Conservation (phyloP, 1,140 invertebrate genomes). For the Lordiphosa clarofinis region DNA sequence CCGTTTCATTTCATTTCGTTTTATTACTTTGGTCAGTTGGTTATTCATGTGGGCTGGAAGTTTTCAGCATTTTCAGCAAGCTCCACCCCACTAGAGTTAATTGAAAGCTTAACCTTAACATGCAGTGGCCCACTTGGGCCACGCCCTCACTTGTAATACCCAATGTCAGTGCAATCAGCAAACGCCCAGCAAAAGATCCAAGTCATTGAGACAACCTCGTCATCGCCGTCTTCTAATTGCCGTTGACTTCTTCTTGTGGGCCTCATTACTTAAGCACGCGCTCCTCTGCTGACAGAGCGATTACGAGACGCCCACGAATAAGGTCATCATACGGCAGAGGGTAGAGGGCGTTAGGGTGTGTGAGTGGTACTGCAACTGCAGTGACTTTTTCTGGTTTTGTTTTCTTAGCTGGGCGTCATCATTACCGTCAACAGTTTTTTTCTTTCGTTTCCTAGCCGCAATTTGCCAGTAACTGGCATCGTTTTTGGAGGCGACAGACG, state of each 20-base stretch:
- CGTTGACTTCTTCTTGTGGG: slow-evolving; percentile 49
- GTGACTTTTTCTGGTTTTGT: slow-evolving; percentile 42
- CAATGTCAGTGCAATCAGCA: slow-evolving; percentile 46
- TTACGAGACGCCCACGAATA: slow-evolving; percentile 34
- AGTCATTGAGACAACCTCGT: slow-evolving; percentile 41
- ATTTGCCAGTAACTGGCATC: slow-evolving; percentile 41
- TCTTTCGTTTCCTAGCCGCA: slow-evolving; percentile 37
- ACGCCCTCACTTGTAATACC: slow-evolving; percentile 35
- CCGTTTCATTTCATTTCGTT: slow-evolving; percentile 73
- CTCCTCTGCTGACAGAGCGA: slow-evolving; percentile 25
- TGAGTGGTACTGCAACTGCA: slow-evolving; percentile 3
- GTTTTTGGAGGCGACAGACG: slow-evolving; percentile 27
- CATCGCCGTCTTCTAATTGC: slow-evolving; percentile 57
- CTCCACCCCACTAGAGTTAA: slow-evolving; percentile 50
- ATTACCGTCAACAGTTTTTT: slow-evolving; percentile 41
- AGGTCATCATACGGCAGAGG: slow-evolving; percentile 28
- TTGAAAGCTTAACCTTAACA: slow-evolving; percentile 66
- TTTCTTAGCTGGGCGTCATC: slow-evolving; percentile 44
- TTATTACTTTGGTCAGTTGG: slow-evolving; percentile 73
- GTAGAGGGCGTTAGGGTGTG: slow-evolving; percentile 15
- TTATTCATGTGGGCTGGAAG: slow-evolving; percentile 37
- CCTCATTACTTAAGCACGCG: slow-evolving; percentile 71
- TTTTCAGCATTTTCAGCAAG: slow-evolving; percentile 7
- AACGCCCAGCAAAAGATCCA: slow-evolving; percentile 27
- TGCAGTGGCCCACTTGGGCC: slow-evolving; percentile 30